Evolutionary conservation across 2,888 invertebrate species (phyloP).

Genomic region (Megastigmus dorsalis): DNA sequence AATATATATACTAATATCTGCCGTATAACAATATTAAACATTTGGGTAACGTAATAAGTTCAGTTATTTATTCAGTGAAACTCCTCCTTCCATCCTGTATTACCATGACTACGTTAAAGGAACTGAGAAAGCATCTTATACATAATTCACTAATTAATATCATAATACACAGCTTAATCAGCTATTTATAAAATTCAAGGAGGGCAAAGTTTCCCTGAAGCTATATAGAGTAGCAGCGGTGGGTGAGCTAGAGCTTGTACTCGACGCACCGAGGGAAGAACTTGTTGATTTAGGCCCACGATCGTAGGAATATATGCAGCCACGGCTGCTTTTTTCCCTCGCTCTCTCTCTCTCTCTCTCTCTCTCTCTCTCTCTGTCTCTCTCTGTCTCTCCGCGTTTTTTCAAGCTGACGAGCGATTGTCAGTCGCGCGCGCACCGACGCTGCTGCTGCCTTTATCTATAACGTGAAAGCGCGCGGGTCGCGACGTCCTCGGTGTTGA

Average conservation of each 20-base stretch:
- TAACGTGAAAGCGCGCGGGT: constrained; percentile 7
- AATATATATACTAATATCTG: no score
- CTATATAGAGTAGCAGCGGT: no score
- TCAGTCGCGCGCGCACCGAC: constrained; percentile 22
- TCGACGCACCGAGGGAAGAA: not conserved
- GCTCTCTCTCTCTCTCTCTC: not conserved
- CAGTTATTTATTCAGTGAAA: no score
- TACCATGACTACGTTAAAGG: no score
- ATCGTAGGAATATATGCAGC: constrained; percentile 30
- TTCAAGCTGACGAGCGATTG: constrained; percentile 37
- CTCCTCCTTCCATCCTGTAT: no score
- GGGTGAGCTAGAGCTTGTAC: constrained; percentile 19
- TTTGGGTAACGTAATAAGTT: no score
- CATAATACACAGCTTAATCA: no score
- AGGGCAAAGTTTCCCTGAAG: not conserved
- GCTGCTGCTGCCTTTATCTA: no score
- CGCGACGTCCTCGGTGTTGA: constrained; percentile 41
- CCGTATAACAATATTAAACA: no score
- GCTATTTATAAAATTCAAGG: constrained; percentile 22
- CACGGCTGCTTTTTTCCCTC: no score
- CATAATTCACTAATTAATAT: no score
- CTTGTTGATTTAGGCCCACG: constrained; percentile 36
- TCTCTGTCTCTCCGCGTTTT: constrained; percentile 4
- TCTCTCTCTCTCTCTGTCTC: constrained; percentile 1
- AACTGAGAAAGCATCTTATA: no score